Evolutionary conservation across 2,113 vertebrate species (phyloP), one percentile per base, ranked within the genome.

Genomic region (Thunnus maccoyii): DNA sequence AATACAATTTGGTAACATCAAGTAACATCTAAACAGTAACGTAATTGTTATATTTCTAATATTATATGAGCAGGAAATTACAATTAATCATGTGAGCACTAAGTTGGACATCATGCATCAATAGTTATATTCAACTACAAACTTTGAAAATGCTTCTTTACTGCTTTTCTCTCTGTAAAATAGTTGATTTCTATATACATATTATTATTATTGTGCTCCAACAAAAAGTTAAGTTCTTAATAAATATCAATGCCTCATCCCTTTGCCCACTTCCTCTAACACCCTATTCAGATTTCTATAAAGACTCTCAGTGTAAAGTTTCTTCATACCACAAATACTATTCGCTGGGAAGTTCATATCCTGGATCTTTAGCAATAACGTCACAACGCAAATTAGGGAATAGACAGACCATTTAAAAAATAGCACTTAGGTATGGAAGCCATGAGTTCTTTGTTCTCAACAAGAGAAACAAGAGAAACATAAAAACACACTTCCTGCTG

Each of bases 401-500:
- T 3, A 47, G 3, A 7, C 32, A 48, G 3, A 7, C 18, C 3
- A 4, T 81, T 61, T 55, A 4, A 47, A 66, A 66, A 44, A 48
- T 14, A 41, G 36, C 9, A 41, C 36, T 41, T 41, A 8, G 36
- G 36, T 41, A 41, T n/a, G 25, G 16, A 68, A 3, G 12, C 47
- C 64, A 0, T 16, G 44, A 41, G 15, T n/a, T 32, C 47, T 66
- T 80, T 32, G 62, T 70, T 57, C 64, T 66, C 46, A 67, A 67
- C 57, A 54, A 64, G 46, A 16, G 56, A 18, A 32, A 58, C 56
- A 50, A 25, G 58, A 66, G 51, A 65, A 32, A 18, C 48, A 52
- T 68, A 54, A 82, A 72, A 73, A 68, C 20, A 72, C 20, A 22
- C 47, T 30, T 54, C 79, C 82, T 52, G 68, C 74, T 18, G 83